Evolutionary conservation across 2,888 invertebrate genomes (phyloP).

Genomic region (Melinaea marsaeus): DNA sequence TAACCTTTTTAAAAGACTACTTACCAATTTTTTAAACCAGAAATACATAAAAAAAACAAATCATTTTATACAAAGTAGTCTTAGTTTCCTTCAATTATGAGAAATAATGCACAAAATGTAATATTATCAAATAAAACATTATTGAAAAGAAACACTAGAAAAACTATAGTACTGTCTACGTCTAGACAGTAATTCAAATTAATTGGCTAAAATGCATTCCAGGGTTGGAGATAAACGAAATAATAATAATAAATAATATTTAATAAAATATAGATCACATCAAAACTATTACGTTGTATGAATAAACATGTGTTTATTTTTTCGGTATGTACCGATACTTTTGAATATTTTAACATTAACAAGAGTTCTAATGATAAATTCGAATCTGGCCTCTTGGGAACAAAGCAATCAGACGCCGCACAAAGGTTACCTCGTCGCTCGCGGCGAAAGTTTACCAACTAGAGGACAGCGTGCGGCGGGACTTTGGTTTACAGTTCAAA

Average conservation of each 20-base stretch:
- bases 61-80: no score
- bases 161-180: conserved; percentile 7
- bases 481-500: conserved; percentile 41
- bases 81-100: no score
- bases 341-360: conserved; percentile 60
- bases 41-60: no score
- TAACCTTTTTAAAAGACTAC: no score
- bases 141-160: no score
- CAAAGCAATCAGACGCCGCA: conserved; percentile 69
- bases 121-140: no score
- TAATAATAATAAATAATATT: neutral
- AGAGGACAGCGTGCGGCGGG: conserved; percentile 41
- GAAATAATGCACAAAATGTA: no score
- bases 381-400: conserved; percentile 64
- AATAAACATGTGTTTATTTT: conserved; percentile 31
- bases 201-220: no score
- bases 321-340: conserved; percentile 40
- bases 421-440: conserved; percentile 56
- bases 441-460: conserved; percentile 46
- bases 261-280: conserved; percentile 21
- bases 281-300: conserved; percentile 19
- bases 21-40: no score
- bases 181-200: neutral
- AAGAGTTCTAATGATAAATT: conserved; percentile 57
- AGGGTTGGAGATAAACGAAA: no score